Base-by-base conservation (phyloP, 2,113 vertebrate species). In the Emydura subglobosa region DNA sequence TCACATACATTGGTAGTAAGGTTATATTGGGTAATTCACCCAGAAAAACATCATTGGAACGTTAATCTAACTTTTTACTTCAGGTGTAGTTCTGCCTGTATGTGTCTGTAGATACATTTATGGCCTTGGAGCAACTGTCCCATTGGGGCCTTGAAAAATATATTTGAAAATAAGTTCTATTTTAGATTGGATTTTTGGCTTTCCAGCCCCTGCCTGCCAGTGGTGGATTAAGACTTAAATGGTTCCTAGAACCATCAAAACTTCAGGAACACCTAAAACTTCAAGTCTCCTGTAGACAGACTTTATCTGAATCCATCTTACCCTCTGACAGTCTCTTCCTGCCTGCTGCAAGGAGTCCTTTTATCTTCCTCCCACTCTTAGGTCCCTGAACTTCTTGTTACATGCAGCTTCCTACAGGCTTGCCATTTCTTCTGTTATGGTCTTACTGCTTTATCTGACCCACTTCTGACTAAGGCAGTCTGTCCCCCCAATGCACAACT, bases 21-120 rank as follows among this genome's bases (percentile, higher is more conserved):
- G 22, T 89, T 93, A 16, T 88, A 44, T 85, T 94, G 81, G 85
- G 82, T 55, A 96, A 91, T 91, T 96, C 72, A 76, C 76, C 81
- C 79, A 96, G 92, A 80, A 96, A 87, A 96, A 79, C 50, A 25
- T 88, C 53, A 57, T 31, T 94, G 53, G 96, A 94, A 79, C 29
- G 27, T 72, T 29, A 61, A 83, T 74, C 44, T 53, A 27, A 59
- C 72, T 94, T 90, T 93, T 90, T 42, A 54, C 81, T 95, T 90
- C n/a, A 68, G 50, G 59, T 55, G 79, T 16, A n/a, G 42, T 86
- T 79, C 50, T 31, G 10, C 14, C 61, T n/a, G 34, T 34, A 34
- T 68, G 34, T 12, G 83, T 80, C 6, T 34, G 29, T 84, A n/a
- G 92, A 57, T 86, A 59, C 55, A 72, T 4, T 6, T 83, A 78